These are phyloP conservation scores for Phorcus lineatus DNA, from an alignment of 2,888 invertebrate species.

Conservation along the genomic window DNA sequence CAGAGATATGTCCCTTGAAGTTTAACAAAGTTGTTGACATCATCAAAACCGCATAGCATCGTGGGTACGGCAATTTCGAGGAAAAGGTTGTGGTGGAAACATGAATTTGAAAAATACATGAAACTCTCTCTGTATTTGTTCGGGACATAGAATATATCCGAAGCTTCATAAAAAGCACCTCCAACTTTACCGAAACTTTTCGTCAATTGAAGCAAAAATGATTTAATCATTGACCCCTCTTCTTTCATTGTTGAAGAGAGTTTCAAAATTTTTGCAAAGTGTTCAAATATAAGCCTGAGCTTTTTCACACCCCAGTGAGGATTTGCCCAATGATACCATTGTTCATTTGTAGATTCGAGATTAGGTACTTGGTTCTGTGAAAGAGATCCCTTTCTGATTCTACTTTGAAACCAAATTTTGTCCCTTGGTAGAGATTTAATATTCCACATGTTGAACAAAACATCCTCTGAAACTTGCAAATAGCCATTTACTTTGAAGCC, in stretches of 20 bases:
- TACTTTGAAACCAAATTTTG: slow-evolving; percentile 26
- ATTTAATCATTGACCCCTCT: not conserved
- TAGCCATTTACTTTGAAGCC: slow-evolving; percentile 26
- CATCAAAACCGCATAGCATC: slow-evolving; percentile 22
- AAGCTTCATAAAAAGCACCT: slow-evolving; percentile 27
- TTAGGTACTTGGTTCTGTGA: not conserved
- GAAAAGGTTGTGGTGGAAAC: not conserved
- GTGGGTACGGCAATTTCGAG: slow-evolving; percentile 29
- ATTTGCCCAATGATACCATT: slow-evolving; percentile 6
- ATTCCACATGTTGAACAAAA: slow-evolving; percentile 28
- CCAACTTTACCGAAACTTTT: slow-evolving; percentile 1
- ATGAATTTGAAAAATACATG: not conserved
- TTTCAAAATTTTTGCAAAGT: not conserved
- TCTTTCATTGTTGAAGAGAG: not conserved
- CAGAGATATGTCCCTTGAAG: slow-evolving; percentile 26
- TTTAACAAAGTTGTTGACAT: slow-evolving; percentile 5
- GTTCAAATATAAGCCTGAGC: not conserved
- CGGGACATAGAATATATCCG: slow-evolving; percentile 27
- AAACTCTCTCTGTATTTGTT: not conserved
- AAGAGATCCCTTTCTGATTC: slow-evolving; percentile 10
- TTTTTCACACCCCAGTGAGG: not conserved
- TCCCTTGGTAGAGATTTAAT: slow-evolving; percentile 17
- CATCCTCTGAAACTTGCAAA: slow-evolving; percentile 27
- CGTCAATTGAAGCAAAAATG: not conserved
- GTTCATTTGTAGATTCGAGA: not conserved